These are phyloP conservation scores for Bolborhynchus lineola DNA, from an alignment of 2,113 vertebrate species.

Conservation along the genomic window DNA sequence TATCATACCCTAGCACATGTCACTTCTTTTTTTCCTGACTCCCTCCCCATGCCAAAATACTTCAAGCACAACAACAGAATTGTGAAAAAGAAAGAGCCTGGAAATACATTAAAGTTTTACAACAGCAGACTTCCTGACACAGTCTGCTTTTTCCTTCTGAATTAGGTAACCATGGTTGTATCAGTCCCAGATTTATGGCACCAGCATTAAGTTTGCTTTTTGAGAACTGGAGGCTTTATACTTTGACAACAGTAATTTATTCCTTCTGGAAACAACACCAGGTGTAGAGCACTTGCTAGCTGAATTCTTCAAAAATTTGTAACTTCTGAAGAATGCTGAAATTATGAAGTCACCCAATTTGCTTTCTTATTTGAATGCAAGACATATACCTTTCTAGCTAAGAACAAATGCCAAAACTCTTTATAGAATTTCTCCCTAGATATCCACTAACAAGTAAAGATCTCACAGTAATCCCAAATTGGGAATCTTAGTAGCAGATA, in stretches of 20 bases:
- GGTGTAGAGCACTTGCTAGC: neutral
- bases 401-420: neutral
- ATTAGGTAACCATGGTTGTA: neutral
- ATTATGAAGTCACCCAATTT: neutral
- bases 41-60: neutral
- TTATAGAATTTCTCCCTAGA: neutral
- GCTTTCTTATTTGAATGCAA: neutral
- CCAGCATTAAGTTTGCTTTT: neutral
- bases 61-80: neutral
- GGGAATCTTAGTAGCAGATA: neutral
- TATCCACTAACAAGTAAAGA: neutral
- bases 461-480: neutral
- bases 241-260: neutral
- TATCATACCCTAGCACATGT: neutral
- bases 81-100: neutral
- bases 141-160: neutral
- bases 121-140: neutral
- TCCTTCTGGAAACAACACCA: neutral
- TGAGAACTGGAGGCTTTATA: neutral
- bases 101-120: neutral
- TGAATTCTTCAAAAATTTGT: neutral
- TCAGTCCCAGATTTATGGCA: neutral
- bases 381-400: neutral
- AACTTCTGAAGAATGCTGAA: neutral
- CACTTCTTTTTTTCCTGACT: neutral